Conservation (phyloP, 2,888 invertebrate species). For the Epirrita christyi region DNA sequence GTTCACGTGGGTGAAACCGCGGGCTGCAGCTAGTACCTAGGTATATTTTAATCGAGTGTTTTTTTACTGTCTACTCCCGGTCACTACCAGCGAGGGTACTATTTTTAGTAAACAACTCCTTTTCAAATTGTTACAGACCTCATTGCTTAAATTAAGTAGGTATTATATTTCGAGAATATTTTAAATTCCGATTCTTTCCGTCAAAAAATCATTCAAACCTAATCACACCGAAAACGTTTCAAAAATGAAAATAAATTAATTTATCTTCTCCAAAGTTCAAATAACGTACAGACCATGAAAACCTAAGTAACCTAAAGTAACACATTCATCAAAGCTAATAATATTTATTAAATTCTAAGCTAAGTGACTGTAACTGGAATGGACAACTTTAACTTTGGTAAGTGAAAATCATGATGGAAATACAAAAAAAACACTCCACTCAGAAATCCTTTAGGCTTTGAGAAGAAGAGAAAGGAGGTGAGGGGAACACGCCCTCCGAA, state of each 20-base stretch:
- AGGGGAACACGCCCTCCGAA: no score
- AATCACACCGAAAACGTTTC: not conserved
- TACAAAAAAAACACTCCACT: not conserved
- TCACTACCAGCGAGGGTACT: no score
- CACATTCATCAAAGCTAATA: slow-evolving; percentile 23
- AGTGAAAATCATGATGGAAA: not conserved
- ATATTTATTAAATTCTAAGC: slow-evolving; percentile 15
- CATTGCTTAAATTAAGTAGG: no score
- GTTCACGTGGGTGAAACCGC: no score
- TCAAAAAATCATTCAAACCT: not conserved
- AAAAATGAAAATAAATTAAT: slow-evolving; percentile 15
- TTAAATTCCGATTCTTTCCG: slow-evolving; percentile 1
- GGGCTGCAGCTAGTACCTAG: no score
- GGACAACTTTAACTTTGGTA: slow-evolving; percentile 19
- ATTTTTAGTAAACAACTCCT: no score
- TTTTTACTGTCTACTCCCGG: no score
- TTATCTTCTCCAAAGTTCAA: slow-evolving; percentile 1
- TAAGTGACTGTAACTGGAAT: slow-evolving; percentile 14
- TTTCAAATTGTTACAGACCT: no score
- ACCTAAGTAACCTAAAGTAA: slow-evolving; percentile 20
- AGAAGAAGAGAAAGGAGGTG: no score
- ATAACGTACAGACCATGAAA: slow-evolving; percentile 18
- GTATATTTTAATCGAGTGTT: no score
- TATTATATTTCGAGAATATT: not conserved
- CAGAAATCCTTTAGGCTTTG: no score